These are phyloP conservation scores for Chrysolina oricalcia DNA, from an alignment of 2,888 invertebrate species.

Conservation along the genomic window DNA sequence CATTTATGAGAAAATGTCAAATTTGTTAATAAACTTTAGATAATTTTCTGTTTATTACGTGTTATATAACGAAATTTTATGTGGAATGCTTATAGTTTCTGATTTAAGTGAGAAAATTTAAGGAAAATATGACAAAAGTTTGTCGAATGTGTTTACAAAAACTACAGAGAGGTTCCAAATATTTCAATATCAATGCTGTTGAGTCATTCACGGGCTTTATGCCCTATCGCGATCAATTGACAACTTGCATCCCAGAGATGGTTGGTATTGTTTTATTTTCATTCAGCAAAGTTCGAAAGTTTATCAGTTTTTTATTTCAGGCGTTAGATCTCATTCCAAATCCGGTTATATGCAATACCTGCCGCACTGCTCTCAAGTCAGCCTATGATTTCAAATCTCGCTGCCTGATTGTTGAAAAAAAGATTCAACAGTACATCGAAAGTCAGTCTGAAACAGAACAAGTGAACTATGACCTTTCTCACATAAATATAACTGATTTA, in stretches of 20 bases:
- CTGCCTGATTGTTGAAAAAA: conserved; percentile 61
- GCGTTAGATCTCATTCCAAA: conserved; percentile 61
- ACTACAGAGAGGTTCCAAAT: conserved; percentile 61
- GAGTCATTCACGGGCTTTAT: conserved; percentile 64
- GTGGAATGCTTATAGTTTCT: conserved; percentile 28
- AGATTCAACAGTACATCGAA: conserved; percentile 61
- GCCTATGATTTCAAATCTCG: conserved; percentile 61
- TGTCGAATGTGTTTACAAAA: conserved; percentile 62
- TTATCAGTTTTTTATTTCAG: conserved; percentile 45
- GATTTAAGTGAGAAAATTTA: conserved; percentile 16
- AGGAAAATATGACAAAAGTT: conserved; percentile 60
- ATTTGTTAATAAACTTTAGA: conserved; percentile 53
- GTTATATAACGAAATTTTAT: conserved; percentile 50
- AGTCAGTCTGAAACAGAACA: conserved; percentile 50
- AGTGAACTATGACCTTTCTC: conserved; percentile 54
- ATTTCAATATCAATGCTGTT: conserved; percentile 64
- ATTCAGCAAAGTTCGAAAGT: background rate
- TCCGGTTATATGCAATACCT: conserved; percentile 61
- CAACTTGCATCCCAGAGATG: conserved; percentile 65
- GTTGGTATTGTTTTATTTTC: conserved; percentile 49
- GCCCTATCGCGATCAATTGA: conserved; percentile 64
- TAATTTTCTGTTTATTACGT: conserved; percentile 31
- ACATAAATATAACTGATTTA: conserved; percentile 52
- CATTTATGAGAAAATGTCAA: conserved; percentile 61
- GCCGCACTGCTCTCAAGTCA: conserved; percentile 58